These are phyloP conservation scores for Etheostoma spectabile DNA, from an alignment of 2,113 vertebrate species.

Conservation along the genomic window DNA sequence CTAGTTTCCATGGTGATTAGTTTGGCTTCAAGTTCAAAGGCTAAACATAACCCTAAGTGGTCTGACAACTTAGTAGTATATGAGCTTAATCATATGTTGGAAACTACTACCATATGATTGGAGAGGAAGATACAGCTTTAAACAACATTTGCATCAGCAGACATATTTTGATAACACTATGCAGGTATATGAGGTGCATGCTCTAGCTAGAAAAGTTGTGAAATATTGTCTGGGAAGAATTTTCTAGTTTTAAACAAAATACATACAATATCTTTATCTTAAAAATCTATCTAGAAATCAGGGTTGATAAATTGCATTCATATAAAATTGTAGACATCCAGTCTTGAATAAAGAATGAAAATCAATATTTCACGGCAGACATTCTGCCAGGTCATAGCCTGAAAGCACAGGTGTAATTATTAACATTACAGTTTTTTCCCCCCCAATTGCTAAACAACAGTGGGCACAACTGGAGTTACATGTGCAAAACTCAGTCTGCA, in stretches of 20 bases:
- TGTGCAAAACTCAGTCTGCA: no score
- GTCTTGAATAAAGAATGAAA: slow-evolving; percentile 17
- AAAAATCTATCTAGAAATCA: neutral
- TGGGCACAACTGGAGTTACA: no score
- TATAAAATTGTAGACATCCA: neutral
- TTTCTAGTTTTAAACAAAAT: neutral
- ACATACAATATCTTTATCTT: neutral
- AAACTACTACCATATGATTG: neutral
- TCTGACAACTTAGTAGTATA: neutral
- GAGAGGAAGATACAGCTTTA: neutral
- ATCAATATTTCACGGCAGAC: slow-evolving; percentile 14
- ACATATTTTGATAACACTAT: neutral
- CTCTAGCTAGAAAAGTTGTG: neutral
- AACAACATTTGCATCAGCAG: neutral
- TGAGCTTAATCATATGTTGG: neutral
- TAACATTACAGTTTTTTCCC: neutral
- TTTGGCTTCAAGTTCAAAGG: slow-evolving; percentile 8
- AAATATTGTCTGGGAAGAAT: neutral
- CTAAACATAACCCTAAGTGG: slow-evolving; percentile 14
- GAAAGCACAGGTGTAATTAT: slow-evolving; percentile 24
- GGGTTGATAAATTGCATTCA: neutral
- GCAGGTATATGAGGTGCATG: neutral
- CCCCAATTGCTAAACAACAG: no score
- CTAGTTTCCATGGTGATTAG: slow-evolving; percentile 50
- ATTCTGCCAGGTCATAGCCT: slow-evolving; percentile 15